These are phyloP conservation scores for Psilanteris sp. DNA, from an alignment of 1,140 invertebrate genomes.

Conservation along the genomic window DNA sequence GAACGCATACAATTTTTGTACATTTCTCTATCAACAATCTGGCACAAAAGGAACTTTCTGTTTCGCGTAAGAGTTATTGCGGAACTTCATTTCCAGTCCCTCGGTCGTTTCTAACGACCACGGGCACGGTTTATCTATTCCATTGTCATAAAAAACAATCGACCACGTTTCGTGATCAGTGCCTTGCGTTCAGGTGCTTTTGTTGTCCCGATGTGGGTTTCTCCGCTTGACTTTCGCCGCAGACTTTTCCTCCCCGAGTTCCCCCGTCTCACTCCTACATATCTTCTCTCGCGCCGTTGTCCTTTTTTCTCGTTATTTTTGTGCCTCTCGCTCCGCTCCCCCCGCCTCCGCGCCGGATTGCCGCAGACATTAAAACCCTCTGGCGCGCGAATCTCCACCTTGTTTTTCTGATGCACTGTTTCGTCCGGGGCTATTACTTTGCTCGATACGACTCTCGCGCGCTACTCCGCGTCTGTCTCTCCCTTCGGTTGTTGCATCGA, in stretches of 20 bases:
- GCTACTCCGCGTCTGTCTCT: neutral
- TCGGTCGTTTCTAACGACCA: conserved; percentile 20
- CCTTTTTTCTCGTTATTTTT: conserved; percentile 9
- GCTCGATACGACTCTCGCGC: too few species aligned
- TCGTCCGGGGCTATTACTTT: conserved; percentile 24
- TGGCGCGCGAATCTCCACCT: conserved; percentile 31
- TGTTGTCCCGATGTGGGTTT: conserved; percentile 3
- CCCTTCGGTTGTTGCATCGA: too few species aligned
- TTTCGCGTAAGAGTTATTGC: conserved; percentile 9
- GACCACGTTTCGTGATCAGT: neutral
- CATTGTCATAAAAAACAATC: conserved; percentile 21
- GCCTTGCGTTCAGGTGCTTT: conserved; percentile 23
- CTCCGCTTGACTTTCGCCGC: conserved; percentile 18
- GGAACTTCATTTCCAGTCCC: conserved; percentile 10
- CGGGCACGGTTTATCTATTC: conserved; percentile 16
- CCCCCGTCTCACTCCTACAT: conserved; percentile 2
- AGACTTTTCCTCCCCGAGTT: conserved; percentile 3
- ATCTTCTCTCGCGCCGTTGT: conserved; percentile 10
- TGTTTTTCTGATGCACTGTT: conserved; percentile 42
- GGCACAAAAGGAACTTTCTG: neutral
- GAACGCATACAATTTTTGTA: neutral
- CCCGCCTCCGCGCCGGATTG: conserved; percentile 33
- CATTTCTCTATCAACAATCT: conserved; percentile 4
- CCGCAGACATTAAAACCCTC: conserved; percentile 49
- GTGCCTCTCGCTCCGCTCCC: conserved; percentile 1